These are phyloP conservation scores for Lophotis ruficrista DNA, from an alignment of 2,113 vertebrate genomes.

Conservation along the genomic window DNA sequence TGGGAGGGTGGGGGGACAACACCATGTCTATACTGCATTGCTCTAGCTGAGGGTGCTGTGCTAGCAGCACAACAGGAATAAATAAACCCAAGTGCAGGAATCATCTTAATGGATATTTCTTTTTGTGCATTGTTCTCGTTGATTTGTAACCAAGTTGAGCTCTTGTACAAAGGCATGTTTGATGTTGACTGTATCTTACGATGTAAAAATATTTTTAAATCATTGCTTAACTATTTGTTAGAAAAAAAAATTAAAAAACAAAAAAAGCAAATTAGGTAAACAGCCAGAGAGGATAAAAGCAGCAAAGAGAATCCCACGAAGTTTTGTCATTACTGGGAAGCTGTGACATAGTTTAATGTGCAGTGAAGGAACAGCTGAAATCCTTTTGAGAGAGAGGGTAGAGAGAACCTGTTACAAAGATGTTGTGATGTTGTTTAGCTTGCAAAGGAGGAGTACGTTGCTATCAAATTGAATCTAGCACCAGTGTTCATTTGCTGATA, in stretches of 20 bases:
- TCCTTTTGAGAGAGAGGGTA: not conserved
- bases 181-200: slow-evolving; percentile 80
- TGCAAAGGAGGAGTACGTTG: not conserved
- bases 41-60: slow-evolving; percentile 60
- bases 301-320: not conserved
- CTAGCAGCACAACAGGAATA: slow-evolving; percentile 10
- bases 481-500: not conserved
- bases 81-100: slow-evolving; percentile 60
- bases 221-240: slow-evolving; percentile 81
- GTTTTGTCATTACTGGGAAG: not conserved
- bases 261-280: slow-evolving; percentile 66
- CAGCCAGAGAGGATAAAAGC: slow-evolving; percentile 32
- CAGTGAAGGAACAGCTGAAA: not conserved
- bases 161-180: slow-evolving; percentile 89
- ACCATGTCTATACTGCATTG: slow-evolving; percentile 45
- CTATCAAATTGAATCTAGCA: slow-evolving; percentile 14
- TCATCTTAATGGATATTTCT: slow-evolving; percentile 76
- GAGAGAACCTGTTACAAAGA: not conserved
- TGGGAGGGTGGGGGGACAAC: not conserved
- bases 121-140: slow-evolving; percentile 84
- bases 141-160: slow-evolving; percentile 84
- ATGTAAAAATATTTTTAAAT: slow-evolving; percentile 84
- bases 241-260: slow-evolving; percentile 73
- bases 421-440: not conserved
- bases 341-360: not conserved